These are phyloP conservation scores for Heliconius hermathena DNA, from an alignment of 1,140 invertebrate genomes.

Conservation along the genomic window DNA sequence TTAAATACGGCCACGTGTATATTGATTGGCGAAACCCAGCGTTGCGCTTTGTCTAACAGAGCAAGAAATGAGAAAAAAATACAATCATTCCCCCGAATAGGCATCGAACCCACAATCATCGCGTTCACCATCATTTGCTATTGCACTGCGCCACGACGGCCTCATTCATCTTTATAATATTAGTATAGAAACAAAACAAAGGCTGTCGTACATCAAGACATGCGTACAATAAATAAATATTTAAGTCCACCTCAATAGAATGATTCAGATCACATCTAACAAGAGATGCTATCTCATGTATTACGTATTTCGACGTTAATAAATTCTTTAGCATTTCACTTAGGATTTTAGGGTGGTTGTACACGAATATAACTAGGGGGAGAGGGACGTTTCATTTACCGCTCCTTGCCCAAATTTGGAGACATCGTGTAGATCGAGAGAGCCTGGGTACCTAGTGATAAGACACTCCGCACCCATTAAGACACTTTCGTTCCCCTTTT, in stretches of 20 bases:
- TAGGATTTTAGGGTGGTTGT: constrained; percentile 12
- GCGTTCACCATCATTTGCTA: neutral
- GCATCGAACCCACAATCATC: neutral
- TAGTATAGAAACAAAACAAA: constrained; percentile 29
- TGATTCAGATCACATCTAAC: constrained; percentile 37
- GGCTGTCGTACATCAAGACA: constrained; percentile 7
- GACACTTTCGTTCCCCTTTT: too few relatives aligned
- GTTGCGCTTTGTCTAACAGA: too few relatives aligned
- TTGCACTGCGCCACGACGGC: too few relatives aligned
- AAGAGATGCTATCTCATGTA: constrained; percentile 33
- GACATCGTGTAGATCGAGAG: too few relatives aligned
- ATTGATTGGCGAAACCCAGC: too few relatives aligned
- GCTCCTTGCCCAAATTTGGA: too few relatives aligned
- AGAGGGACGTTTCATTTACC: too few relatives aligned
- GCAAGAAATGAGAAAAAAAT: too few relatives aligned
- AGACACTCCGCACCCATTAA: too few relatives aligned
- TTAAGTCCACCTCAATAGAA: constrained; percentile 31
- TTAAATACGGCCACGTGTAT: too few relatives aligned
- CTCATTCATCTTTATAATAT: neutral
- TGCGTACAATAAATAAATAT: constrained; percentile 31
- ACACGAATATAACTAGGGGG: neutral
- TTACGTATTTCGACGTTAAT: constrained; percentile 36
- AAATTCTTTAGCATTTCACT: constrained; percentile 28
- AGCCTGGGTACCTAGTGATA: too few relatives aligned
- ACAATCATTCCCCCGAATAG: too few relatives aligned